Evolutionary conservation across 2,888 invertebrate species (phyloP).

Genomic region (Ectemnius continuus): DNA sequence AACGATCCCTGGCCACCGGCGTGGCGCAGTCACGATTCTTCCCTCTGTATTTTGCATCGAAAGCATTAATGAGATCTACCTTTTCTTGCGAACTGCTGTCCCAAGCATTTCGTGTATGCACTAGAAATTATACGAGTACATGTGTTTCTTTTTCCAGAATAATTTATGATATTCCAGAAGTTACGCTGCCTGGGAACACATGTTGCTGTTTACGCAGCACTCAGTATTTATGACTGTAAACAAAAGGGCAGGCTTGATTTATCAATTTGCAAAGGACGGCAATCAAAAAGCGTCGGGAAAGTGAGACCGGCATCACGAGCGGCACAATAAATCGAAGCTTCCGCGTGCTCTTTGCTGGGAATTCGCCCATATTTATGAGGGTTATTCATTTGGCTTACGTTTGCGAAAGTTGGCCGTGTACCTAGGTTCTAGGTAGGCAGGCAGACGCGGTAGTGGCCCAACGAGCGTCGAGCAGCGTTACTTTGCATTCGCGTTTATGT

Average conservation of each 20-base stretch:
- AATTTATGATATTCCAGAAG: neutral
- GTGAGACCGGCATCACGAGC: conserved; percentile 35
- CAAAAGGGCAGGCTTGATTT: conserved; percentile 17
- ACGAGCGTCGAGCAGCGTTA: conserved; percentile 34
- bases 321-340: conserved; percentile 62
- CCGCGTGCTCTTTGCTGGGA: conserved; percentile 39
- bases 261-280: conserved; percentile 36
- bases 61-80: conserved; percentile 5
- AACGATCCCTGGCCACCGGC: conserved; percentile 51
- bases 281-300: conserved; percentile 35
- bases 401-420: conserved; percentile 54
- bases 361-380: conserved; percentile 67
- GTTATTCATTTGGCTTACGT: conserved; percentile 67
- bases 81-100: neutral
- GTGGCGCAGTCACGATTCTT: too few relatives aligned
- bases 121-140: neutral
- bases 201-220: too few relatives aligned
- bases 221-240: too few relatives aligned
- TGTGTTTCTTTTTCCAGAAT: neutral
- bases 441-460: neutral
- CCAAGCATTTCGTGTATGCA: too few relatives aligned
- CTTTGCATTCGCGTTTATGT: conserved; percentile 60
- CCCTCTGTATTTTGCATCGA: conserved; percentile 16
- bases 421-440: too few relatives aligned
- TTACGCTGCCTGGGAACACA: too few relatives aligned